Conservation (phyloP, 2,888 invertebrate species). For the Griposia aprilina region DNA sequence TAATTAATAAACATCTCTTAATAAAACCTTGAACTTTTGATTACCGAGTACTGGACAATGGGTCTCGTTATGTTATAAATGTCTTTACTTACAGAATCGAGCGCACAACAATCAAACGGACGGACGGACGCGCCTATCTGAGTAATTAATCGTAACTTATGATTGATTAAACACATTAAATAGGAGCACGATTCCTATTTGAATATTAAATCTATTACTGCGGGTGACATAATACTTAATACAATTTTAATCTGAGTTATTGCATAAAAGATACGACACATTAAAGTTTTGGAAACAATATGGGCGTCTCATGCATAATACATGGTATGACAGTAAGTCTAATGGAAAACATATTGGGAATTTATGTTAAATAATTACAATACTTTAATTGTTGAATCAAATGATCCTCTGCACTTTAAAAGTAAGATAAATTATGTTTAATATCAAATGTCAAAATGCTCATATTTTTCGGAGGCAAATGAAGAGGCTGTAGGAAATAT, state of each 20-base stretch:
- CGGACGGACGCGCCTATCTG: conserved; percentile 85
- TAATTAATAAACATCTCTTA: conserved; percentile 89
- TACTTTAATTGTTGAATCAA: conserved; percentile 80
- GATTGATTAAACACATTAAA: conserved; percentile 90
- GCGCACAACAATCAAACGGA: conserved; percentile 79
- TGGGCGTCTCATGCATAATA: conserved; percentile 84
- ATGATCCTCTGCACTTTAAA: conserved; percentile 59
- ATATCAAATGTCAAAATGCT: conserved; percentile 39
- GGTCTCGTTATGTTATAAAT: conserved; percentile 82
- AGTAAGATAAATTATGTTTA: conserved; percentile 56
- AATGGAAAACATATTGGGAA: conserved; percentile 82
- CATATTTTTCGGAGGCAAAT: conserved; percentile 42
- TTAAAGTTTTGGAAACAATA: conserved; percentile 87
- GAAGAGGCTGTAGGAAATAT: conserved; percentile 47
- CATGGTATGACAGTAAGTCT: conserved; percentile 79
- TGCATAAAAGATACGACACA: conserved; percentile 84
- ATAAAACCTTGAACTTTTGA: conserved; percentile 88
- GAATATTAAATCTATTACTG: conserved; percentile 88
- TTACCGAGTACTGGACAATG: conserved; percentile 86
- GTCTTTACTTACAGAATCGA: conserved; percentile 81
- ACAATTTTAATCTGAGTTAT: conserved; percentile 88
- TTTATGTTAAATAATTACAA: conserved; percentile 85
- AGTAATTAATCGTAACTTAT: conserved; percentile 90
- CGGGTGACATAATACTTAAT: conserved; percentile 89
- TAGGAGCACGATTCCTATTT: conserved; percentile 88